Evolutionary conservation across 30 jellyfish, hydroid and myxozoan species (phyloP), one percentile per base, ranked within the genome.

Genomic region (Aurelia coerulea): DNA sequence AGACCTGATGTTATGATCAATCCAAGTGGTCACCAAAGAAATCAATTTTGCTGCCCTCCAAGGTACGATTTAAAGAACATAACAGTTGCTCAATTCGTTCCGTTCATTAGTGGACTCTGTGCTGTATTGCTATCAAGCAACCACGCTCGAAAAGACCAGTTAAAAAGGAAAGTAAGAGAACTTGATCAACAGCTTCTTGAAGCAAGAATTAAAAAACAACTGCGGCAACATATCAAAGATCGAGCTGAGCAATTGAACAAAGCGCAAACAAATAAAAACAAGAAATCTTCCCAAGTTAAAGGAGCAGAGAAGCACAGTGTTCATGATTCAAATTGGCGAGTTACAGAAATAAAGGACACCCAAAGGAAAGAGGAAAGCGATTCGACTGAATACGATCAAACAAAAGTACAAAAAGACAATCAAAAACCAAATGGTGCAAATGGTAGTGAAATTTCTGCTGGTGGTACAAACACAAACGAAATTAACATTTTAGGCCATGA

Each of bases 171-270:
- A 10, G 72, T 87, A 1, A 34, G 52, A 14, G 52, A 46, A 2
- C 37, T 76, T 6, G 90, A 76, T 19, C 74, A 87, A 52, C 19
- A 42, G 8, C 51, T 87, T 0, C 23, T 87, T 51, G 96, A 87
- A 64, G 66, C 72, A 33, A 78, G 41, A 49, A 87, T 87, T 10
- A 87, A 77, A n/a, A 77, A 71, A 35, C 90, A 78, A 71, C 69
- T 87, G 74, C 41, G 83, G 16, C 79, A 62, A 33, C 96, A 87
- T 68, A 63, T 87, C 37, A 49, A 73, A n/a, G 62, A 62, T 12
- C 65, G 85, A 14, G 33, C 62, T 31, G 90, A 34, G 68, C 73
- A 84, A 41, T 10, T 29, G 35, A 58, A 59, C 29, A 71, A 19
- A 32, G 59, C 62, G 59, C 52, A 83, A 71, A 7, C 35, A 8